These are phyloP conservation scores for Drosophila kanapiae DNA, from an alignment of 1,140 invertebrate species.

Conservation along the genomic window DNA sequence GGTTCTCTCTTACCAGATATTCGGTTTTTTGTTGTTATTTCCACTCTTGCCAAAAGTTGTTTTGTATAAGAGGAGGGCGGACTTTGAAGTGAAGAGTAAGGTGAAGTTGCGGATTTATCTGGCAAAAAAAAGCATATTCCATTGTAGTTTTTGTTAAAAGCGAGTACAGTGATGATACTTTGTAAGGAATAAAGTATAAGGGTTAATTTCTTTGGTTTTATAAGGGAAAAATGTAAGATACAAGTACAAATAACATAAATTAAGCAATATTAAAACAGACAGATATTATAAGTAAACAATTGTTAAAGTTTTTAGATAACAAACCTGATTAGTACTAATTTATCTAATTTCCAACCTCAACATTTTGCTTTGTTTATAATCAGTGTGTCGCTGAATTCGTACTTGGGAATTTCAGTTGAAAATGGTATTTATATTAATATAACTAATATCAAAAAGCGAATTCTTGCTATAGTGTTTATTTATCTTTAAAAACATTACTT, in stretches of 20 bases:
- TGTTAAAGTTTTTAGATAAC: not conserved
- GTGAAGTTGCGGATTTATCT: not conserved
- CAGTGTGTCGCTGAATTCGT: not conserved
- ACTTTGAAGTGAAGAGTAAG: conserved; percentile 4
- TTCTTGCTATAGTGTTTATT: not conserved
- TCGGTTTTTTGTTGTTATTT: conserved; percentile 22
- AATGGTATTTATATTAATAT: not conserved
- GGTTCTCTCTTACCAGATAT: conserved; percentile 25
- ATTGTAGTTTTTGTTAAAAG: not conserved
- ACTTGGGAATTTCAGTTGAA: not conserved
- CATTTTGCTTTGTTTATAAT: not conserved
- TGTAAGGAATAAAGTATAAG: not conserved
- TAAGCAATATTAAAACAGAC: too few species aligned
- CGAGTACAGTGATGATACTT: not conserved
- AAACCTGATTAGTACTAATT: not conserved
- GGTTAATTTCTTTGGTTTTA: not conserved
- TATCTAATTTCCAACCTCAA: not conserved
- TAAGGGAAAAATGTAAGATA: not conserved
- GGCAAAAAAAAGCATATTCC: not conserved
- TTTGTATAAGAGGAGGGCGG: conserved; percentile 2
- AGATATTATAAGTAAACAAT: too few species aligned
- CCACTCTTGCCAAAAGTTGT: conserved; percentile 20
- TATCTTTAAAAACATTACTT: not conserved
- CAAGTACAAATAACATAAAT: too few species aligned
- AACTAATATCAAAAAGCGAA: not conserved